These are phyloP conservation scores for Meandrina meandrites DNA, from an alignment of 92 coral and sea anemone species.

Conservation along the genomic window DNA sequence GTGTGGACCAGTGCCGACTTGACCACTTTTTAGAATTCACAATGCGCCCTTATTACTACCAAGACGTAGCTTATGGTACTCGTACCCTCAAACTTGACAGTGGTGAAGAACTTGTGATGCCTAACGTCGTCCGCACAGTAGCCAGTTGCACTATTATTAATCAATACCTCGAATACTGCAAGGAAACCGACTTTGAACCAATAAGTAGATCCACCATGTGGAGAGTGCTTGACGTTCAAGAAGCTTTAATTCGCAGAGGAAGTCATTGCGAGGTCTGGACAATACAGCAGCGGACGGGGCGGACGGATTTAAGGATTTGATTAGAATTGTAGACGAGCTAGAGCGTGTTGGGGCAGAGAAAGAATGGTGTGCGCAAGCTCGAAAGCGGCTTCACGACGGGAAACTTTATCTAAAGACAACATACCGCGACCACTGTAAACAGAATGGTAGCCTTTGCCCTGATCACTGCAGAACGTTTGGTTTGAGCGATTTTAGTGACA, in stretches of 20 bases:
- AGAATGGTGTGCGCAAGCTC: constrained; percentile 39
- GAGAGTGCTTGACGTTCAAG: constrained; percentile 63
- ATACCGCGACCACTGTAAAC: constrained; percentile 58
- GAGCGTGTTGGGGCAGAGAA: constrained; percentile 48
- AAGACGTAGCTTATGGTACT: constrained; percentile 62
- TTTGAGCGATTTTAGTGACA: constrained; percentile 29
- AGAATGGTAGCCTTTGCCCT: constrained; percentile 44
- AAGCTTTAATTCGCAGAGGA: too few relatives aligned
- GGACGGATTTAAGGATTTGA: constrained; percentile 39
- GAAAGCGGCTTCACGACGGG: constrained; percentile 33
- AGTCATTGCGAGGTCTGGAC: constrained; percentile 71
- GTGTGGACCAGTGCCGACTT: constrained; percentile 46
- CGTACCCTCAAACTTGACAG: constrained; percentile 57
- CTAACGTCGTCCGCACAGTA: constrained; percentile 65
- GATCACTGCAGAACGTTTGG: constrained; percentile 65
- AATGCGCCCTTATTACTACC: constrained; percentile 38
- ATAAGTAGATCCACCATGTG: constrained; percentile 61
- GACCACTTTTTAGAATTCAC: constrained; percentile 62
- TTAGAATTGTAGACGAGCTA: constrained; percentile 47
- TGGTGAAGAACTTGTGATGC: constrained; percentile 65
- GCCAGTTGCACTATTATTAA: too few relatives aligned
- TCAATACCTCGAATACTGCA: constrained; percentile 57
- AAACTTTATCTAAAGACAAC: constrained; percentile 52
- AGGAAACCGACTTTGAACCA: constrained; percentile 47
- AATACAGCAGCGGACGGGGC: constrained; percentile 69